Percentiles rank a stretch among this genome's conserved stretches.
These are phyloP conservation scores for Syngnathoides biaculeatus DNA, from an alignment of 2,113 vertebrate genomes.

Conservation along the genomic window DNA sequence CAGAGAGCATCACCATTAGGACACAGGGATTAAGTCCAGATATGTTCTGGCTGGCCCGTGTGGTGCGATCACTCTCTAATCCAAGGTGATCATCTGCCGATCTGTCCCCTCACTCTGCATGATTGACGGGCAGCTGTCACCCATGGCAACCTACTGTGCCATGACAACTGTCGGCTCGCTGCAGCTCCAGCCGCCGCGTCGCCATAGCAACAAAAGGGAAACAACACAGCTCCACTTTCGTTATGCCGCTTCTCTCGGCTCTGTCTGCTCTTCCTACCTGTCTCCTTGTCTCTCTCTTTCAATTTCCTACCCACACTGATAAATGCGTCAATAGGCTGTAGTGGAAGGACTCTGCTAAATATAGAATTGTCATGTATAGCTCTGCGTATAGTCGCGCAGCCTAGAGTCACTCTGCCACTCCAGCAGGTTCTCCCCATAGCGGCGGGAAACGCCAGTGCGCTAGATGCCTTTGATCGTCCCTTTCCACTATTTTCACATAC, in stretches of 20 bases:
- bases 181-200: slow-evolving; percentile 32
- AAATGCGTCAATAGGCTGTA: slow-evolving; percentile 48
- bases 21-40: slow-evolving; percentile 53
- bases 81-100: slow-evolving; percentile 64
- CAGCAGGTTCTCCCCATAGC: slow-evolving; percentile 19
- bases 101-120: slow-evolving; percentile 59
- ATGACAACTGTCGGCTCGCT: slow-evolving; percentile 56
- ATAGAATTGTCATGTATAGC: slow-evolving; percentile 52
- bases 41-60: slow-evolving; percentile 38
- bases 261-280: slow-evolving; percentile 8
- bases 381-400: slow-evolving; percentile 20
- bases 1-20: slow-evolving; percentile 24
- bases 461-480: slow-evolving; percentile 46
- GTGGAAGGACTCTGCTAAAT: slow-evolving; percentile 62
- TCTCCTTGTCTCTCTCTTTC: slow-evolving; percentile 3
- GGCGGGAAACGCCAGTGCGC: slow-evolving; percentile 8
- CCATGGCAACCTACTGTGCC: slow-evolving; percentile 47
- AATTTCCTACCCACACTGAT: slow-evolving; percentile 28
- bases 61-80: slow-evolving; percentile 49
- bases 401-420: slow-evolving; percentile 40
- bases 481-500: slow-evolving; percentile 20
- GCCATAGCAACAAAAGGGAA: slow-evolving; percentile 63
- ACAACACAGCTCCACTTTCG: slow-evolving; percentile 40
- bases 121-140: slow-evolving; percentile 73
- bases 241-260: neutral